A percentile compares a stretch with the other conserved stretches of the same genome.
Conservation (phyloP, 1,140 invertebrate species). For the Sycophila sp. region DNA sequence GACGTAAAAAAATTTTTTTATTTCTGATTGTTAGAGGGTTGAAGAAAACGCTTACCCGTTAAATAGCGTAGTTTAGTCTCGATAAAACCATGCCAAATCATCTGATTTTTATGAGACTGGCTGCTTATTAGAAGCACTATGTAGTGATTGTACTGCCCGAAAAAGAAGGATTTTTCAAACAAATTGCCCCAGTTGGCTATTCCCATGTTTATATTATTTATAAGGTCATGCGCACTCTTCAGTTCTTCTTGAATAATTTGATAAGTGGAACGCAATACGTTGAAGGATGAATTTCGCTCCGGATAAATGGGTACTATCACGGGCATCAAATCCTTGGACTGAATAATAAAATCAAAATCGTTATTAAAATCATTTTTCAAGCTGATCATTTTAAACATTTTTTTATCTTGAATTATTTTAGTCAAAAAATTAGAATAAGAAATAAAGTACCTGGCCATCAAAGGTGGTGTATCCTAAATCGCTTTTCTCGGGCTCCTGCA, state of each 20-base stretch:
- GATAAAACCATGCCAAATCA: constrained; percentile 13
- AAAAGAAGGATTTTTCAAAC: constrained; percentile 5
- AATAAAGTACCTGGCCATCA: neutral
- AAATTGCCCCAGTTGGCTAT: neutral
- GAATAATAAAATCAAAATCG: too few species aligned
- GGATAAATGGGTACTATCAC: constrained; percentile 13
- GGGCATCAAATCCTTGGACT: neutral
- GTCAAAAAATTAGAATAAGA: too few species aligned
- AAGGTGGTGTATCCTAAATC: constrained; percentile 15
- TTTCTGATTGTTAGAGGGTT: too few species aligned
- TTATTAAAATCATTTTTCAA: too few species aligned
- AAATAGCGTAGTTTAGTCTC: constrained; percentile 19
- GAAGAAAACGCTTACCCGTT: constrained; percentile 5
- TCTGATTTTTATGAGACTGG: neutral
- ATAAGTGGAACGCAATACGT: neutral
- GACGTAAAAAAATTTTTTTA: too few species aligned
- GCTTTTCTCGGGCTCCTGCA: neutral
- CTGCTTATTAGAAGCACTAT: neutral
- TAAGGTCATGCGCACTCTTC: neutral
- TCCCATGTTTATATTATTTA: neutral
- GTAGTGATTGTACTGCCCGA: constrained; percentile 6
- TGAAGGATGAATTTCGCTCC: neutral
- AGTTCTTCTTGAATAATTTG: neutral
- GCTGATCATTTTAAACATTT: too few species aligned
- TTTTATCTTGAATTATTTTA: too few species aligned